phyloP scores from a whole-genome alignment of 2,888 invertebrate species.

The Flexamia atlantica region DNA sequence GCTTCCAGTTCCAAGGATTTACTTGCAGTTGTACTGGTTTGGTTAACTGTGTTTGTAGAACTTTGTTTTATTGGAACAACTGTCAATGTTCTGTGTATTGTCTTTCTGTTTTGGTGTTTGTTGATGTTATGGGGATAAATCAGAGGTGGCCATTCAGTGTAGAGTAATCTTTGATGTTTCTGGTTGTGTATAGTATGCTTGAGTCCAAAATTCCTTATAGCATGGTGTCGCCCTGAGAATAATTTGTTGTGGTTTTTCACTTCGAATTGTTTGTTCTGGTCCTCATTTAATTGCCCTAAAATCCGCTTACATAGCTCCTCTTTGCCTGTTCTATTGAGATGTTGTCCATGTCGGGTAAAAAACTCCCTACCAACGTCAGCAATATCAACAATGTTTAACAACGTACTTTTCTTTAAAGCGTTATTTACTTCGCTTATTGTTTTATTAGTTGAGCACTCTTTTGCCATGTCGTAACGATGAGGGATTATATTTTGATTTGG shows the following conservation, averaged over 20 bases:
- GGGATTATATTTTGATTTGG: too few relatives aligned
- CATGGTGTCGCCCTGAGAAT: neutral
- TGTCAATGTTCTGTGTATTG: neutral
- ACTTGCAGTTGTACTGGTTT: neutral
- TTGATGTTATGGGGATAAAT: neutral
- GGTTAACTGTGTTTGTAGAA: neutral
- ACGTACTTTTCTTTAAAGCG: neutral
- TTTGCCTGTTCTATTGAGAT: neutral
- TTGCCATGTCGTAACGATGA: too few relatives aligned
- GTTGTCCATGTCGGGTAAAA: neutral
- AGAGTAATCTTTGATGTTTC: neutral
- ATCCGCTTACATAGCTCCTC: neutral
- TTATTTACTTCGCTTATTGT: neutral
- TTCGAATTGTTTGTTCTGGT: neutral
- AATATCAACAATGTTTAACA: neutral
- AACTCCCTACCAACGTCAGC: neutral
- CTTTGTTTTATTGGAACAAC: neutral
- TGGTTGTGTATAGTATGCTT: neutral
- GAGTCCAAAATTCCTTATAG: neutral
- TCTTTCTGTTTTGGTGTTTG: neutral
- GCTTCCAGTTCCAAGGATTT: neutral
- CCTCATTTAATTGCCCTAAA: neutral
- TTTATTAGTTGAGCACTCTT: neutral
- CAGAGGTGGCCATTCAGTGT: neutral
- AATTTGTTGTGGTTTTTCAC: neutral